Evolutionary conservation across 37 sponge, comb jelly and placozoan genomes (phyloP).

Genomic region (Lycopodina hypogea): DNA sequence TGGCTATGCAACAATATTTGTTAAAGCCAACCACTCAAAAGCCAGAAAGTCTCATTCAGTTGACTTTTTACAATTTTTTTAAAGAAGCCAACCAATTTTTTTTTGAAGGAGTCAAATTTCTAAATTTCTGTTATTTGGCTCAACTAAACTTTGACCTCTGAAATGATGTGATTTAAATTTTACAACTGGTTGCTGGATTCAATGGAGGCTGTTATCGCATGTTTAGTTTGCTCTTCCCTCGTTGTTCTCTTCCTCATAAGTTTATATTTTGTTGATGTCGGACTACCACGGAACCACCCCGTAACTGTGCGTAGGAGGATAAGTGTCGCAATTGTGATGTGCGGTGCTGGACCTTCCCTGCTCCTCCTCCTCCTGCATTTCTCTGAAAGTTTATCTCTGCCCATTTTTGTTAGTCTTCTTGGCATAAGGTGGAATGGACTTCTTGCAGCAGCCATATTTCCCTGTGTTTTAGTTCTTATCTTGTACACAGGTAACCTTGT

Average conservation of each 20-base stretch:
- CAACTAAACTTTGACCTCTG: too few species aligned
- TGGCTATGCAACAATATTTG: too few species aligned
- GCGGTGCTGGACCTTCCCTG: slow-evolving; percentile 13
- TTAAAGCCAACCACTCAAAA: too few species aligned
- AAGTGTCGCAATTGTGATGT: slow-evolving; percentile 12
- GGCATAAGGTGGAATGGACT: slow-evolving; percentile 35
- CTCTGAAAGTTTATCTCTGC: background rate
- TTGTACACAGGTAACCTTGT: slow-evolving; percentile 61
- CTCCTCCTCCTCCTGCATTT: slow-evolving; percentile 11
- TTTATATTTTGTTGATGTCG: slow-evolving; percentile 46
- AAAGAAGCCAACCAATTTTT: too few species aligned
- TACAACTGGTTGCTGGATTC: too few species aligned
- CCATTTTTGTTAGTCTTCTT: slow-evolving; percentile 9
- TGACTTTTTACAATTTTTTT: too few species aligned
- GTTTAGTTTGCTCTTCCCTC: slow-evolving; percentile 18
- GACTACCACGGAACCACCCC: slow-evolving; percentile 49
- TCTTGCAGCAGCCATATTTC: slow-evolving; percentile 14
- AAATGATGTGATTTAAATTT: too few species aligned
- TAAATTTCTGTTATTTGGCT: too few species aligned
- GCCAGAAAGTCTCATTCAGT: too few species aligned
- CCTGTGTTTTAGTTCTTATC: slow-evolving; percentile 40
- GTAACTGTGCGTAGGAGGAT: slow-evolving; percentile 44
- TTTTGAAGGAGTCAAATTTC: too few species aligned
- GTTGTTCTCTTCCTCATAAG: slow-evolving; percentile 35
- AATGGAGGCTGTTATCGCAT: slow-evolving; percentile 14